A percentile compares a stretch with the other conserved stretches of the same genome.
Evolutionary conservation across 2,888 invertebrate genomes (phyloP).

Genomic region (Lasioglossum calceatum): DNA sequence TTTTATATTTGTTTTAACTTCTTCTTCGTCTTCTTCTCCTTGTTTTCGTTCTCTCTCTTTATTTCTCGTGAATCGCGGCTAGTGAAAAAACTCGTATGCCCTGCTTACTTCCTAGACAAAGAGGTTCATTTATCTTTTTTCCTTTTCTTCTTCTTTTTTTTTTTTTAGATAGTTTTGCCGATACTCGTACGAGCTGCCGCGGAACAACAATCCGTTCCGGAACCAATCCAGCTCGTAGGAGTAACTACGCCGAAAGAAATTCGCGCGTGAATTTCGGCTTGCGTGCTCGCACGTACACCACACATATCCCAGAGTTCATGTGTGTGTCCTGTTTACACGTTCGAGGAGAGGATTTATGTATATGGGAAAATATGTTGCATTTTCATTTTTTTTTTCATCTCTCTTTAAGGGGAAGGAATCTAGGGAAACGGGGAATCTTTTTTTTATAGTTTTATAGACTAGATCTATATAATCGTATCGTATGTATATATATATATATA

Average conservation of each 20-base stretch:
- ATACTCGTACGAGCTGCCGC: constrained; percentile 34
- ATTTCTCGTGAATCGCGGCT: constrained; percentile 16
- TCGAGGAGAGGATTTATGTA: constrained; percentile 39
- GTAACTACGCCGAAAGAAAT: constrained; percentile 15
- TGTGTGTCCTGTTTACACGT: constrained; percentile 42
- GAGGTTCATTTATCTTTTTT: constrained; percentile 1
- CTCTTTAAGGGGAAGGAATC: constrained; percentile 47
- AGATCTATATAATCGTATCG: constrained; percentile 78
- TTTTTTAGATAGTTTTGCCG: neutral
- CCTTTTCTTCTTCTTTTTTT: neutral
- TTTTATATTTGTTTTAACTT: neutral
- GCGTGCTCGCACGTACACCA: constrained; percentile 3
- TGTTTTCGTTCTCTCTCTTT: neutral
- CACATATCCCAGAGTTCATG: neutral
- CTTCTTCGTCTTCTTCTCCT: no score
- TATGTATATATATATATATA: constrained; percentile 78
- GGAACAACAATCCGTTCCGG: neutral
- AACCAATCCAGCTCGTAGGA: constrained; percentile 24
- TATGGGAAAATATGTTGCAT: constrained; percentile 42
- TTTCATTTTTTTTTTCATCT: constrained; percentile 38
- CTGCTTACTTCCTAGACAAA: constrained; percentile 34
- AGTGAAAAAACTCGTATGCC: constrained; percentile 29
- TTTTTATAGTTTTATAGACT: constrained; percentile 80
- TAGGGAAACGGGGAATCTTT: constrained; percentile 73
- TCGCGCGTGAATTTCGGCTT: constrained; percentile 24